A percentile compares a stretch with the other conserved stretches of the same genome.
Evolutionary conservation across 1,140 invertebrate genomes (phyloP).

Genomic region (Eriosoma lanigerum): DNA sequence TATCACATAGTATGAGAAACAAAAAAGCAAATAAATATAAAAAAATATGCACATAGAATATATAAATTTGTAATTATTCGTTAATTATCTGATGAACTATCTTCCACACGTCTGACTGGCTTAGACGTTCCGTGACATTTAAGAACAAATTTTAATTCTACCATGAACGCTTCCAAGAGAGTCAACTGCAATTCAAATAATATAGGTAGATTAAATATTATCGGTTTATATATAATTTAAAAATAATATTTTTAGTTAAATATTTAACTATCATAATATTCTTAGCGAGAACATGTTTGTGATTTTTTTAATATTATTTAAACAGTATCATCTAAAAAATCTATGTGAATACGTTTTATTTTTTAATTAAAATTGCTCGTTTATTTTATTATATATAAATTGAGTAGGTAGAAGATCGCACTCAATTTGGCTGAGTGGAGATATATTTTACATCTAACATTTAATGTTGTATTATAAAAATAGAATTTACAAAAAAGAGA

Average conservation of each 20-base stretch:
- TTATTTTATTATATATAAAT: too few species aligned
- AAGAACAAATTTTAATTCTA: constrained; percentile 74
- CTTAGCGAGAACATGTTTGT: too few species aligned
- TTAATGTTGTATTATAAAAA: not conserved
- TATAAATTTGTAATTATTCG: not conserved
- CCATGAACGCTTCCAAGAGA: constrained; percentile 68
- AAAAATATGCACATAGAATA: not conserved
- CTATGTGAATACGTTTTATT: too few species aligned
- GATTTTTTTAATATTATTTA: too few species aligned
- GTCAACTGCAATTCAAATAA: constrained; percentile 62
- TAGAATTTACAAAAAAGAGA: not conserved
- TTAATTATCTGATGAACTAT: constrained; percentile 24
- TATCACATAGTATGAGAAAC: too few species aligned
- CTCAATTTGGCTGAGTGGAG: not conserved
- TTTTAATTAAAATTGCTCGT: not conserved
- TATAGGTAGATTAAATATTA: not conserved
- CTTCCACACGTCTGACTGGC: constrained; percentile 56
- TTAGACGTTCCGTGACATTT: constrained; percentile 76
- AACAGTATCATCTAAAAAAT: not conserved
- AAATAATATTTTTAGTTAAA: not conserved
- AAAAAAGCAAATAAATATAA: not conserved
- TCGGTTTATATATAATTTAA: not conserved
- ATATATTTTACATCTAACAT: not conserved
- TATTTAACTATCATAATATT: too few species aligned
- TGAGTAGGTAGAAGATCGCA: not conserved